Evolutionary conservation across 2,888 invertebrate genomes (phyloP), one percentile per base, ranked within the genome.

Genomic region (Epistrophe eligans): DNA sequence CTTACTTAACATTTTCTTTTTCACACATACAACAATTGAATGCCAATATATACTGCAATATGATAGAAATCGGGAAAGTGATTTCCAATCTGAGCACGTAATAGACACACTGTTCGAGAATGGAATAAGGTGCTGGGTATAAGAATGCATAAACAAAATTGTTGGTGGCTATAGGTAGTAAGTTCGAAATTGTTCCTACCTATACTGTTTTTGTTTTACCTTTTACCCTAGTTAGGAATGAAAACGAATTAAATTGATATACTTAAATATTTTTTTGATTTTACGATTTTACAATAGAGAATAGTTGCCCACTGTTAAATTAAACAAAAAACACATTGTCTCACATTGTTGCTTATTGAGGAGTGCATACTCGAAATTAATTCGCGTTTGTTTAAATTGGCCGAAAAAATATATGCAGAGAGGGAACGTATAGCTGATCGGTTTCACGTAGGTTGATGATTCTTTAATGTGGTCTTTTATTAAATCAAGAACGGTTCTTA

Each of bases 51-150:
- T 24, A 24, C 38, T n/a, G 40, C 40, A 66, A 32, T 73, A 28
- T 38, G 58, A 48, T 81, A 81, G 84, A 85, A 77, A 85, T 85
- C 81, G 67, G 81, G 60, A 85, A 85, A 85, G 81, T 85, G 81
- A 81, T 85, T 85, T 85, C 77, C 66, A 81, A 85, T 81, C 81
- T 19, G 52, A 43, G 84, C 84, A 85, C 84, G 84, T 81, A 85
- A 81, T 70, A 70, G 60, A 60, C 81, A 48, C 43, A 55, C 28
- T 40, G n/a, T 71, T 67, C 60, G 43, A 77, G 81, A 85, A 73
- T 81, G 40, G 62, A 32, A 67, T 77, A 60, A 73, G 62, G 57
- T 71, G 74, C 74, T 62, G 57, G n/a, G 11, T 35, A 7, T 17
- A 32, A 2, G 19, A 24, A 73, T 57, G 45, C n/a, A n/a, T 52